Base-by-base conservation (phyloP, 1,140 invertebrate species). In the Drosophila auraria region DNA sequence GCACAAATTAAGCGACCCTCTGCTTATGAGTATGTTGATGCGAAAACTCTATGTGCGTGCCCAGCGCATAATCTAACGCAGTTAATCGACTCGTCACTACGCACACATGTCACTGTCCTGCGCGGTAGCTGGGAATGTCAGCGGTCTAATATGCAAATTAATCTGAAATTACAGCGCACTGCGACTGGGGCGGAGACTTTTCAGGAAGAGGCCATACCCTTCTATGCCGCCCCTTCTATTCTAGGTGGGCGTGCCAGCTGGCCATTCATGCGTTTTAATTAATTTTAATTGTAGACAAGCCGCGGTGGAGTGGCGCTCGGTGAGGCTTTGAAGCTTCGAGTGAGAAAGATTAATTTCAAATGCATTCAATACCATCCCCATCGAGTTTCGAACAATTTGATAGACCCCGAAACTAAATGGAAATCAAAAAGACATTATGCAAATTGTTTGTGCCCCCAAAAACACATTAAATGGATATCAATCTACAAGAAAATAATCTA, bases 81-180 rank as follows among this genome's bases (percentile, higher is more conserved):
- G 90, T 90, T 90, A 90, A 90, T 90, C 86, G 86, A 89, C 83
- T 90, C 86, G 86, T 90, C 87, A 90, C 78, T 86, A 69, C 75
- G 73, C 86, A 82, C 62, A 73, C 72, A 84, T 78, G 80, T 74
- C 66, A 56, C 61, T 80, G 61, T 76, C 36, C 56, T 53, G 36
- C 33, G 44, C 42, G 36, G 58, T 63, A 25, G 64, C 45, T 62
- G 27, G 44, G 58, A 54, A 69, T 87, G 83, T 80, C 83, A 82
- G 83, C 60, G 63, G 61, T 80, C 72, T 82, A 89, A 83, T 87
- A 87, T 87, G 84, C 81, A 87, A 87, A 87, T 87, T 84, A 87
- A 84, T 75, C 51, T 80, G 47, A 87, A 87, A 87, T 87, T 87
- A 81, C 84, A 80, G 68, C 58, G 61, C 73, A 70, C 50, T 61